phyloP scores from a whole-genome alignment of 2,113 vertebrate genomes.

The Hystrix cristata region DNA sequence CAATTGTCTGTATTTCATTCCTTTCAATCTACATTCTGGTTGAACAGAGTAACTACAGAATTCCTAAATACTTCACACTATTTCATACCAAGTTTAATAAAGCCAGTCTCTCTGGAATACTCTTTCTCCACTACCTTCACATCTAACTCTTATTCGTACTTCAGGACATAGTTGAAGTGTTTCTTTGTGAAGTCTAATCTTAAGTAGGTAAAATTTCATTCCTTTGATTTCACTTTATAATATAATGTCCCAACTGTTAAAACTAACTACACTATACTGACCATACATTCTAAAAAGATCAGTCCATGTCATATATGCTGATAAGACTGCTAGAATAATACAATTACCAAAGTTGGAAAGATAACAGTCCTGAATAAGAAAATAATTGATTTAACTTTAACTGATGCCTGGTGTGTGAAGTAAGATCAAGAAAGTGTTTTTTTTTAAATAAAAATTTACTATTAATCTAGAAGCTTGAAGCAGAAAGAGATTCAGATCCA shows the following conservation, averaged over 20 bases:
- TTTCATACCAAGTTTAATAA: neutral
- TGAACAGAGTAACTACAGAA: neutral
- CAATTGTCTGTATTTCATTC: neutral
- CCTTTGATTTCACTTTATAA: neutral
- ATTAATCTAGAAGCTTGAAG: constrained; percentile 4
- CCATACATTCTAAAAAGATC: neutral
- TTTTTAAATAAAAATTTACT: neutral
- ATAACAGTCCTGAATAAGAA: neutral
- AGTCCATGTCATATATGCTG: neutral
- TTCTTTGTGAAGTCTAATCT: neutral
- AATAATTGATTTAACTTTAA: constrained; percentile 16
- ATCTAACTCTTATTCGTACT: neutral
- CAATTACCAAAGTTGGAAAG: neutral
- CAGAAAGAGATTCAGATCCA: neutral
- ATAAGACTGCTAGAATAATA: neutral
- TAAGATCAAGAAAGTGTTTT: neutral
- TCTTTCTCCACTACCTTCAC: neutral
- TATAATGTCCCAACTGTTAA: neutral
- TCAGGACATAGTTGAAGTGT: neutral
- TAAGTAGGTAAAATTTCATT: neutral
- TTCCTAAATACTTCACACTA: neutral
- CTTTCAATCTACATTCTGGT: neutral
- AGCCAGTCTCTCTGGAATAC: neutral
- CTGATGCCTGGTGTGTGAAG: neutral
- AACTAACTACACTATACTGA: neutral